Evolutionary conservation across 2,797 vertebrate genomes (phyloP), one percentile per base, ranked within the genome.

Genomic region (Buphagus erythrorhynchus): DNA sequence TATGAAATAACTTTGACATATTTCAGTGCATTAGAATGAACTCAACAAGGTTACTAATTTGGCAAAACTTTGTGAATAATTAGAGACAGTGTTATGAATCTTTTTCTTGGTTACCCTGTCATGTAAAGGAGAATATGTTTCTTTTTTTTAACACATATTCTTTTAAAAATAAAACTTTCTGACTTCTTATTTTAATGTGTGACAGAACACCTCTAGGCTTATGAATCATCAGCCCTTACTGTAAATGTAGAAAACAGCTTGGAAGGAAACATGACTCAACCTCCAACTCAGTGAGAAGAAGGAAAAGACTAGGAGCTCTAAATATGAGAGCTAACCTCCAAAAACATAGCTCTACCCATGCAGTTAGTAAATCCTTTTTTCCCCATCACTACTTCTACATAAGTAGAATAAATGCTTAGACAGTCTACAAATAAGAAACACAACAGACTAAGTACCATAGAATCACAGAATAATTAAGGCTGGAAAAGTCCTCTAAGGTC

Each of bases 131-230:
- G 4, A 88, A 51, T 18, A 40, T n/a, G 11, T 36, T 66, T 57
- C 6, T 35, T 33, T 45, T 66, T 59, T 45, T 46, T 1, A 48
- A 36, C 5, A 8, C 24, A 36, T 48, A 31, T 38, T 83, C 8
- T 92, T 51, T 62, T 42, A 24, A 79, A 88, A 80, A 65, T 26
- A 83, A 76, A 69, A 12, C 7, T 36, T 49, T 83, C 42, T 66
- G 83, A 25, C 18, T 49, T 78, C 21, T 71, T 72, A 11, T 19
- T 65, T 94, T 80, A 46, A 35, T 46, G 40, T 51, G 9, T 77
- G 68, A 28, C 40, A 43, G 58, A 91, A 55, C 22, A 57, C 5
- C 16, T 62, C 9, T 62, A 59, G 10, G 17, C 31, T 84, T 81
- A n/a, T 86, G 74, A 81, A 67, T 55, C 48, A 43, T 28, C 69